These are phyloP conservation scores for Popillia japonica DNA, from an alignment of 1,140 invertebrate genomes.

Conservation along the genomic window DNA sequence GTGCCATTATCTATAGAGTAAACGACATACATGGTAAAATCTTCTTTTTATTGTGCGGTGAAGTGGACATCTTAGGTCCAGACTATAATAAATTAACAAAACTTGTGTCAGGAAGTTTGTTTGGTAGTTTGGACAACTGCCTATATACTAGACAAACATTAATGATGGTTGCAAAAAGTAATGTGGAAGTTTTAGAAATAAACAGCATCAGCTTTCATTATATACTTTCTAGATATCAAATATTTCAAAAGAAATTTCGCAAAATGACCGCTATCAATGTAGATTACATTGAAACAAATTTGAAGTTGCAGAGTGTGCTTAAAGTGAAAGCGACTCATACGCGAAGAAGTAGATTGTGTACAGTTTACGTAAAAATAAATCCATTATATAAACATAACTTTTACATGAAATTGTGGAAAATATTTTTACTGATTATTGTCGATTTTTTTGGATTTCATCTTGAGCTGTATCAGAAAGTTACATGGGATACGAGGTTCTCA, in stretches of 20 bases:
- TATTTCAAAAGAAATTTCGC: slow-evolving; percentile 36
- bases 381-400: slow-evolving; percentile 5
- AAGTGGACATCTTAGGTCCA: slow-evolving; percentile 46
- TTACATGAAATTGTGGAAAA: neutral
- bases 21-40: slow-evolving; percentile 45
- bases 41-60: slow-evolving; percentile 43
- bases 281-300: slow-evolving; percentile 39
- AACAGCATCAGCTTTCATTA: slow-evolving; percentile 39
- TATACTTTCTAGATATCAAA: slow-evolving; percentile 34
- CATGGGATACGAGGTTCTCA: neutral
- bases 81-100: slow-evolving; percentile 43
- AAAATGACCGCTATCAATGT: slow-evolving; percentile 37
- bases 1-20: slow-evolving; percentile 42
- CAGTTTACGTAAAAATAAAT: neutral
- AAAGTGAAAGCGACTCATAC: neutral
- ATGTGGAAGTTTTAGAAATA: slow-evolving; percentile 45
- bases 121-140: slow-evolving; percentile 45
- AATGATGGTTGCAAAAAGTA: slow-evolving; percentile 46
- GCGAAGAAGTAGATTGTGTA: neutral
- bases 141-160: slow-evolving; percentile 41
- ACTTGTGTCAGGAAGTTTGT: slow-evolving; percentile 43
- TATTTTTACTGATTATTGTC: neutral
- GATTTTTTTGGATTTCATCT: slow-evolving; percentile 32
- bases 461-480: slow-evolving; percentile 26
- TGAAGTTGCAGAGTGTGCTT: neutral